Conservation (phyloP, 2,888 invertebrate genomes). For the Diachrysia chrysitis region DNA sequence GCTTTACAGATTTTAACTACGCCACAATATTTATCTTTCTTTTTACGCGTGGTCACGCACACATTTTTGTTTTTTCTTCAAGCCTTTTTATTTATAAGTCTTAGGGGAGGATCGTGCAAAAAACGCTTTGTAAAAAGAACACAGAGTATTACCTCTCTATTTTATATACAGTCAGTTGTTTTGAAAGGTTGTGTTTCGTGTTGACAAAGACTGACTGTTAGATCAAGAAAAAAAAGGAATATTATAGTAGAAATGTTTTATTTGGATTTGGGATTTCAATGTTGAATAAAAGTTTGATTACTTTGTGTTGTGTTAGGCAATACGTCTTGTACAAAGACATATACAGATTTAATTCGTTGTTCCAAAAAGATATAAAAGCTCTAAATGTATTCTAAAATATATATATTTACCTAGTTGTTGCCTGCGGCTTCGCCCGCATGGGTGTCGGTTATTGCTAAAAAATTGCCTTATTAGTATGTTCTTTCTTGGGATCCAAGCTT, state of each 20-base stretch:
- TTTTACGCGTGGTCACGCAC: constrained; percentile 74
- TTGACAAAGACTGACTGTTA: constrained; percentile 42
- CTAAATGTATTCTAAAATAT: not conserved
- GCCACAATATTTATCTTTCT: constrained; percentile 69
- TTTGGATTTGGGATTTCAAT: constrained; percentile 15
- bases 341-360: not conserved
- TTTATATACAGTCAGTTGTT: constrained; percentile 44
- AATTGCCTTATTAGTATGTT: too few relatives aligned
- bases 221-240: constrained; percentile 44
- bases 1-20: constrained; percentile 79
- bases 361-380: too few relatives aligned
- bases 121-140: constrained; percentile 56
- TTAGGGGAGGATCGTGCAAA: constrained; percentile 52
- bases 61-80: constrained; percentile 55
- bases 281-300: constrained; percentile 22
- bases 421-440: too few relatives aligned
- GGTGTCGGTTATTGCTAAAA: too few relatives aligned
- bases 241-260: constrained; percentile 18
- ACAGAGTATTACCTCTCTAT: constrained; percentile 48
- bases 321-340: not conserved
- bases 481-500: too few relatives aligned
- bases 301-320: constrained; percentile 15
- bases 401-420: too few relatives aligned
- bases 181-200: constrained; percentile 46
- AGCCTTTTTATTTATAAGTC: constrained; percentile 61